Conservation (phyloP, 2,113 vertebrate species). For the Pygoscelis adeliae region DNA sequence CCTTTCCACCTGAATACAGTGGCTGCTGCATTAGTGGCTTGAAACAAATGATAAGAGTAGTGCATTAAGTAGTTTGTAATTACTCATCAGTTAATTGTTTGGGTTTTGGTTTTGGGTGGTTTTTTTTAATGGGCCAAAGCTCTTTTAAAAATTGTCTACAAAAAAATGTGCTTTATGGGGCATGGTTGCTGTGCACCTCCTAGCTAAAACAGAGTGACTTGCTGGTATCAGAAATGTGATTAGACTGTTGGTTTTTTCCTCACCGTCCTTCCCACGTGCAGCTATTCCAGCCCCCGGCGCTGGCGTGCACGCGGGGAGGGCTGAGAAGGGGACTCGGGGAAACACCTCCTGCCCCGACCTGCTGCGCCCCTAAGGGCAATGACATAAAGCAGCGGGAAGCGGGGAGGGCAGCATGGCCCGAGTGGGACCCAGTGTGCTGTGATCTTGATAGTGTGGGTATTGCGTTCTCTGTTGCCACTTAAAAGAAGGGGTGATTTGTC, state of each 20-base stretch:
- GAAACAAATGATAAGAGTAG: neutral
- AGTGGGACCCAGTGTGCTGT: fast-evolving
- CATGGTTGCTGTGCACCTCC: neutral
- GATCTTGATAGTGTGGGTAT: fast-evolving
- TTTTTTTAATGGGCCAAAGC: neutral
- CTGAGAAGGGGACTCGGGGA: neutral
- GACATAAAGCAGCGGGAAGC: neutral
- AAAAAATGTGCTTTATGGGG: fast-evolving
- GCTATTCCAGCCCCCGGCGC: neutral
- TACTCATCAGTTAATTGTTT: neutral
- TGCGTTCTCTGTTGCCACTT: neutral
- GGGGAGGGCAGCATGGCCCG: neutral
- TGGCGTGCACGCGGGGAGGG: fast-evolving
- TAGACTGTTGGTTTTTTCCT: neutral
- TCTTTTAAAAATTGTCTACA: neutral
- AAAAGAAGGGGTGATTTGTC: neutral
- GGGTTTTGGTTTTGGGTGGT: too few species aligned
- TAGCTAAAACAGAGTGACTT: neutral
- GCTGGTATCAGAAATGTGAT: fast-evolving
- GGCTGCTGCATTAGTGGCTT: neutral
- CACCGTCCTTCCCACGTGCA: neutral
- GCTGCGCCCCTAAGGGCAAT: fast-evolving
- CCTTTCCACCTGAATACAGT: neutral
- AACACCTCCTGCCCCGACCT: fast-evolving
- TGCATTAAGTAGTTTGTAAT: neutral